These are phyloP conservation scores for Xenotilapia caudafasciata DNA, from an alignment of 2,113 vertebrate genomes.

Conservation along the genomic window DNA sequence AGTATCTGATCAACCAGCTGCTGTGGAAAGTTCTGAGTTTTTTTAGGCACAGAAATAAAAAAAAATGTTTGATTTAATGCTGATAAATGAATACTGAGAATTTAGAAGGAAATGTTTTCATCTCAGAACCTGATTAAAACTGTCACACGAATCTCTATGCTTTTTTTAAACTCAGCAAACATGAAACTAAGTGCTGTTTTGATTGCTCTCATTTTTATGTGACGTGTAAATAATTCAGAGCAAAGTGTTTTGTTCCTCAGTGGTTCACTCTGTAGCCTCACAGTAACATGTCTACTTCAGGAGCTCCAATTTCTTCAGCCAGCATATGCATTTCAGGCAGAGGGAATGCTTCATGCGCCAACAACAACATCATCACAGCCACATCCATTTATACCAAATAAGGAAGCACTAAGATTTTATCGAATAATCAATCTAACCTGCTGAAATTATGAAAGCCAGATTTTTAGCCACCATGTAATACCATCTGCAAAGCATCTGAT, in stretches of 20 bases:
- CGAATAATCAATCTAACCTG: not conserved
- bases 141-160: not conserved
- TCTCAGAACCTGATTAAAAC: not conserved
- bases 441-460: not conserved
- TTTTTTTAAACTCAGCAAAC: not conserved
- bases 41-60: not conserved
- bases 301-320: not conserved
- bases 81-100: not conserved
- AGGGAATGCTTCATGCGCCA: not conserved
- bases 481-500: not conserved
- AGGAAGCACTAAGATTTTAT: not conserved
- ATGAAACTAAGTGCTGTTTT: not conserved
- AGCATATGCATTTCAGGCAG: not conserved
- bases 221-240: not conserved
- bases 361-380: not conserved
- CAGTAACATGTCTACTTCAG: not conserved
- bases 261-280: not conserved
- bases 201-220: rapidly evolving
- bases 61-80: not conserved
- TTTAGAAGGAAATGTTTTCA: not conserved
- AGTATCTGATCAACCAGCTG: not conserved
- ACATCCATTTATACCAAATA: not conserved
- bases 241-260: not conserved
- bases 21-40: not conserved
- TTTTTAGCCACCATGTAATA: not conserved